Percentiles rank a stretch among this genome's conserved stretches.
Evolutionary conservation across 2,113 vertebrate genomes (phyloP).

Genomic region (Onychostoma macrolepis): DNA sequence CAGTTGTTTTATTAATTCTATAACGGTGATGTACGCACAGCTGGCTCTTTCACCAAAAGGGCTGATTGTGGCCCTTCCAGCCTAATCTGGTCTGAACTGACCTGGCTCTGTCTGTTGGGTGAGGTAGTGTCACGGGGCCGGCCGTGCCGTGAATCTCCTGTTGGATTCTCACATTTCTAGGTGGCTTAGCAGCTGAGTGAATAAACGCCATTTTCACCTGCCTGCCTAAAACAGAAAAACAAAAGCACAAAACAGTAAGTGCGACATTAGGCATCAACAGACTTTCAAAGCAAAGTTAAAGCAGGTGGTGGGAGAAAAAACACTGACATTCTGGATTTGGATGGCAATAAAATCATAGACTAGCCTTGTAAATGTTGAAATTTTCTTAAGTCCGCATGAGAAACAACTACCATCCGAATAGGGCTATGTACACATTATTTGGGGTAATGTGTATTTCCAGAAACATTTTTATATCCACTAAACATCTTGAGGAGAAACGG

Average conservation of each 20-base stretch:
- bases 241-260: neutral
- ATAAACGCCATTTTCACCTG: constrained; percentile 87
- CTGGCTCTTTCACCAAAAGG: neutral
- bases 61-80: neutral
- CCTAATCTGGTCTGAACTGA: constrained; percentile 58
- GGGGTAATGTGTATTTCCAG: no score
- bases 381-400: no score
- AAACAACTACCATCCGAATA: no score
- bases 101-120: constrained; percentile 70
- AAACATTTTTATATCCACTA: no score
- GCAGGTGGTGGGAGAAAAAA: neutral
- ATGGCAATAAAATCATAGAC: no score
- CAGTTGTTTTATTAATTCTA: neutral
- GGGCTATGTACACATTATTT: no score
- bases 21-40: no score
- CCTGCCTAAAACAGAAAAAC: constrained; percentile 72
- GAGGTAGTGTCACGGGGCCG: constrained; percentile 63
- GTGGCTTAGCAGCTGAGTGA: constrained; percentile 79
- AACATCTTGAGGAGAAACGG: no score
- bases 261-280: neutral
- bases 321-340: neutral
- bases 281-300: neutral
- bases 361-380: no score
- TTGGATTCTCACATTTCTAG: constrained; percentile 75
- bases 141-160: constrained; percentile 79